phyloP scores from a whole-genome alignment of 2,113 vertebrate species.

The Macheiramphus alcinus region DNA sequence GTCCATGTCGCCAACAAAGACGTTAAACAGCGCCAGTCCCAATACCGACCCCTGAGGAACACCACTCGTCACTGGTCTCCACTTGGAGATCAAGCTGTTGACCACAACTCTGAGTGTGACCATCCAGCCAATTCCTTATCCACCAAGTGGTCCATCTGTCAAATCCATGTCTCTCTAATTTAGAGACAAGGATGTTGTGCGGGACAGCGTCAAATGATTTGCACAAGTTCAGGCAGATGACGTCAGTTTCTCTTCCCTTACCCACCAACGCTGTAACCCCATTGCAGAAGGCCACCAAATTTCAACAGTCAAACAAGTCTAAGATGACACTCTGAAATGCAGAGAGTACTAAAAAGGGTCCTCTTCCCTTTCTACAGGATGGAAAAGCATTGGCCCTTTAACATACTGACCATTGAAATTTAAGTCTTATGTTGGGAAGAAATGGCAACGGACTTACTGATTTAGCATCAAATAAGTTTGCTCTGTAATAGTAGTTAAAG shows the following conservation, averaged over 20 bases:
- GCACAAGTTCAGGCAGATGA: not conserved
- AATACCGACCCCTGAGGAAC: no score
- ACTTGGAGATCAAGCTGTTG: no score
- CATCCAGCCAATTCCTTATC: no score
- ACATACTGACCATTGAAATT: not conserved
- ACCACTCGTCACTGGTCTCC: no score
- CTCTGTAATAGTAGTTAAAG: not conserved
- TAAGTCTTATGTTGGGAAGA: not conserved
- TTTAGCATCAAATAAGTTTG: not conserved
- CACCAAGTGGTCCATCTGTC: no score
- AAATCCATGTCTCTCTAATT: no score
- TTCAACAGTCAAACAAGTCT: not conserved
- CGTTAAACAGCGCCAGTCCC: not conserved
- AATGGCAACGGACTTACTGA: not conserved
- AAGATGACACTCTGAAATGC: not conserved
- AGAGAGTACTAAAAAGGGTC: not conserved
- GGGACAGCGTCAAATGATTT: not conserved
- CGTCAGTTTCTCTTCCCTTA: not conserved
- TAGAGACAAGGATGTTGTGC: no score
- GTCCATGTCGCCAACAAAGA: not conserved
- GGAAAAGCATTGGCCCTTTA: not conserved
- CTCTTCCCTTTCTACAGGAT: not conserved
- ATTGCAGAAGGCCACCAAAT: not conserved
- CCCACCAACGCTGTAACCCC: not conserved
- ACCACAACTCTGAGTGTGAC: no score